These are phyloP conservation scores for Agrilus cyanescens DNA, from an alignment of 2,888 invertebrate species.

Conservation along the genomic window DNA sequence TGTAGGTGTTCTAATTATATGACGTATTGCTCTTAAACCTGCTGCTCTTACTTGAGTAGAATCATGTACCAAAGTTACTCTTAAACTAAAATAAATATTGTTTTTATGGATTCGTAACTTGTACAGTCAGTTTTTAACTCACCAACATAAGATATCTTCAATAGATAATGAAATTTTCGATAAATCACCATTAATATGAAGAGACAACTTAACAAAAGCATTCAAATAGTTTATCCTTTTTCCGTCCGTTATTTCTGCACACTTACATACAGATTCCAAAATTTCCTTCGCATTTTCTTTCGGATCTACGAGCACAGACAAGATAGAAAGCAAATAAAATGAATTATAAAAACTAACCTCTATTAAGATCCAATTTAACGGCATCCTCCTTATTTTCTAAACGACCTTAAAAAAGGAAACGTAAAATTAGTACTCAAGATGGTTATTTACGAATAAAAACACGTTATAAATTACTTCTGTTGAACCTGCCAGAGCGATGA, in stretches of 20 bases:
- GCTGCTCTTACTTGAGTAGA: conserved; percentile 84
- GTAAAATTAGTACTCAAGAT: conserved; percentile 1
- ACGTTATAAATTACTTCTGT: conserved; percentile 28
- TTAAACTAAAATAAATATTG: conserved; percentile 52
- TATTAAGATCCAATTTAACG: conserved; percentile 40
- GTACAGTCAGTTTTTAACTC: conserved; percentile 32
- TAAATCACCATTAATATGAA: conserved; percentile 47
- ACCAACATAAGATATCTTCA: conserved; percentile 78
- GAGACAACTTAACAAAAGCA: conserved; percentile 70
- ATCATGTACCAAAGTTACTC: conserved; percentile 73
- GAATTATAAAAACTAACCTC: conserved; percentile 30
- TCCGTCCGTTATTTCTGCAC: conserved; percentile 55
- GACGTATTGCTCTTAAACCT: conserved; percentile 74
- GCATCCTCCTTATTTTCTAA: conserved; percentile 45
- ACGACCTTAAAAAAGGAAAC: conserved; percentile 36
- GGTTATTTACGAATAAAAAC: background rate
- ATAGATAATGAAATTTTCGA: conserved; percentile 57
- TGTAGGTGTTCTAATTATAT: conserved; percentile 65
- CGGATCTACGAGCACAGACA: conserved; percentile 30
- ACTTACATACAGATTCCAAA: conserved; percentile 49
- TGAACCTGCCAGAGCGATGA: conserved; percentile 37
- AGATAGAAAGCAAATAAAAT: background rate
- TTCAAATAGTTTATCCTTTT: conserved; percentile 79
- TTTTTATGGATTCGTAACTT: conserved; percentile 16
- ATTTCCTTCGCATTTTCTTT: conserved; percentile 54